phyloP scores from a whole-genome alignment of 2,113 vertebrate species.

The Passer domesticus region DNA sequence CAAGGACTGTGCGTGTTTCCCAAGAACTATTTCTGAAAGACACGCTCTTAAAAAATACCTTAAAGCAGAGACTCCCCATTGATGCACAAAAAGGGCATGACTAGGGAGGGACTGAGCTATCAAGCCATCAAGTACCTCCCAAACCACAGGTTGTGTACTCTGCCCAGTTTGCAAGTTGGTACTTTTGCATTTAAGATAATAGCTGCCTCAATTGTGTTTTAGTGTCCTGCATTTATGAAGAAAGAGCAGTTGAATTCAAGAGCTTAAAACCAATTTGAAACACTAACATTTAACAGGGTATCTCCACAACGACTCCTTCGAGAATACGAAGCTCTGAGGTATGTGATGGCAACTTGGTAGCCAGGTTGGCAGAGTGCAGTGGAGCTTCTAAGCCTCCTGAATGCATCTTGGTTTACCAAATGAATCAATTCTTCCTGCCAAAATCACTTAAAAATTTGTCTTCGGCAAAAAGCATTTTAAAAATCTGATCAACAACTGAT shows the following conservation, averaged over 20 bases:
- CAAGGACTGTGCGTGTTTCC: slow-evolving; percentile 29
- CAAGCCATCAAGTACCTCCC: not conserved
- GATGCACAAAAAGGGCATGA: not conserved
- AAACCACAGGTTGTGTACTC: not conserved
- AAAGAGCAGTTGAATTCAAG: not conserved
- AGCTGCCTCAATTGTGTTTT: slow-evolving; percentile 56
- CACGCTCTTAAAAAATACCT: not conserved
- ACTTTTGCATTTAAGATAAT: slow-evolving; percentile 15
- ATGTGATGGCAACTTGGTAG: not conserved
- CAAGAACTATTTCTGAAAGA: slow-evolving; percentile 3
- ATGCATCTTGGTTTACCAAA: not conserved
- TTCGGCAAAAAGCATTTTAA: not conserved
- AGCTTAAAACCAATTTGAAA: slow-evolving; percentile 4
- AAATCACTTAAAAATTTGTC: slow-evolving; percentile 5
- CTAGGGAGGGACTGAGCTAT: not conserved
- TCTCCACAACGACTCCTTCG: not conserved
- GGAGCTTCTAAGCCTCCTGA: not conserved
- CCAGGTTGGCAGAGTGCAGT: not conserved
- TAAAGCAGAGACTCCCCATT: not conserved
- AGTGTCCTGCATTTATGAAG: not conserved
- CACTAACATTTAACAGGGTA: not conserved
- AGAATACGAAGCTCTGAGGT: slow-evolving; percentile 50
- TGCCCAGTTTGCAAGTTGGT: not conserved
- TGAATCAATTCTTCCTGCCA: not conserved
- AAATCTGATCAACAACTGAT: not conserved